phyloP scores from a whole-genome alignment of 2,797 vertebrate species.

The Erithacus rubecula region DNA sequence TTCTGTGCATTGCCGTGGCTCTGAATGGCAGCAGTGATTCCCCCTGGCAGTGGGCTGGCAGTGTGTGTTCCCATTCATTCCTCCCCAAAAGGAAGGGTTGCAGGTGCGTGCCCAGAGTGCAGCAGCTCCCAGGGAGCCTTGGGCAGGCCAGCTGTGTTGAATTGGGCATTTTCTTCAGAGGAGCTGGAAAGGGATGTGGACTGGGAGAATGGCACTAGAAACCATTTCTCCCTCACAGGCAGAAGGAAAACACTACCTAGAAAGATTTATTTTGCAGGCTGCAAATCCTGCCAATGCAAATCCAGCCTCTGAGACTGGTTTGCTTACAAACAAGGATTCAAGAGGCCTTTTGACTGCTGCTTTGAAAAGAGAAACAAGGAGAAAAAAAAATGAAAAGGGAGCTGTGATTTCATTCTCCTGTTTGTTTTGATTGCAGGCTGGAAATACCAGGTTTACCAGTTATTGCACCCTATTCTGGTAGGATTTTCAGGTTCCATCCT shows the following conservation, averaged over 20 bases:
- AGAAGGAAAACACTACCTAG: constrained; percentile 59
- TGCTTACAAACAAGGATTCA: constrained; percentile 51
- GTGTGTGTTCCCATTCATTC: not conserved
- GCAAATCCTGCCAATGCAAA: constrained; percentile 48
- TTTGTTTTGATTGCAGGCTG: constrained; percentile 58
- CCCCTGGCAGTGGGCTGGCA: not conserved
- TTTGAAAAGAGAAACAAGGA: not conserved
- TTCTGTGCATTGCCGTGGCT: not conserved
- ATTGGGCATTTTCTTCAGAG: constrained; percentile 23
- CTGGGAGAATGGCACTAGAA: not conserved
- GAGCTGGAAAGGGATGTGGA: not conserved
- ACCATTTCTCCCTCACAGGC: constrained; percentile 15
- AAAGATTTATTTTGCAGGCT: constrained; percentile 63
- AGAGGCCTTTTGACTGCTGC: constrained; percentile 47
- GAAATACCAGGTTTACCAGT: constrained; percentile 54
- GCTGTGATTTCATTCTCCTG: not conserved
- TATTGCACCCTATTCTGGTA: not conserved
- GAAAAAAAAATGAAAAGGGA: not conserved
- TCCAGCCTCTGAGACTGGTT: constrained; percentile 39
- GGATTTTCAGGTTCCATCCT: constrained; percentile 46
- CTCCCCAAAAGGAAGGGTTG: not conserved
- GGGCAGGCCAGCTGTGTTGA: constrained; percentile 43
- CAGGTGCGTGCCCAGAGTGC: constrained; percentile 5
- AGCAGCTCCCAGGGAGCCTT: not conserved
- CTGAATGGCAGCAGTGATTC: constrained; percentile 26